Base-by-base conservation (phyloP, 2,113 vertebrate species). In the Phrynosoma blainvillii region DNA sequence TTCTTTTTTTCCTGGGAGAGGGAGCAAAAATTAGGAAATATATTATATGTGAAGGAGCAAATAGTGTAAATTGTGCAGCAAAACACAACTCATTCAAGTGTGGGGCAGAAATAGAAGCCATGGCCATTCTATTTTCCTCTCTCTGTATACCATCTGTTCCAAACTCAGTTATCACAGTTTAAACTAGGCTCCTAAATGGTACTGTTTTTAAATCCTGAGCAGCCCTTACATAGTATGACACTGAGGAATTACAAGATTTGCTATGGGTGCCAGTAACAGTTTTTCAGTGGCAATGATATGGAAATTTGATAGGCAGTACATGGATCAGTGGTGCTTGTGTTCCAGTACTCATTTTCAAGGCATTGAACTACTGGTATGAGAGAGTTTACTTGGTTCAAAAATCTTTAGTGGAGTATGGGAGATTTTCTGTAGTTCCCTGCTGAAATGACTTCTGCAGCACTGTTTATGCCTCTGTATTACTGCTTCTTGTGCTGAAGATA, bases 401-500 rank as follows among this genome's bases (percentile, higher is more conserved):
- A 7, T 18, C n/a, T 71, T 79, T 47, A 54, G 59, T 56, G 12
- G 25, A 14, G 18, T 42, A n/a, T 88, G 87, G 36, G 42, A 73
- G 76, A 40, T 59, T 54, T 68, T 59, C 40, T 65, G 32, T 4
- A 76, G 16, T 9, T 13, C 32, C n/a, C 56, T 77, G 25, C 36
- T 70, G 62, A 32, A 47, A 36, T 71, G n/a, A 36, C 42, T 79
- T 73, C 66, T 40, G 27, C 27, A 52, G 40, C 66, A 23, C 30
- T 56, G 21, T 14, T 30, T 56, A 70, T 20, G 12, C n/a, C 56
- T 54, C 62, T 79, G 23, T 52, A 14, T 70, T 30, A 52, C 13
- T 89, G 86, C 73, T 40, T 87, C 84, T 36, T 71, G 84, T 25
- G 9, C 87, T 79, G 36, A 80, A 83, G 85, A 16, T 47, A 73